Evolutionary conservation across 2,888 invertebrate genomes (phyloP).

Genomic region (Lacanobia wlatinum): DNA sequence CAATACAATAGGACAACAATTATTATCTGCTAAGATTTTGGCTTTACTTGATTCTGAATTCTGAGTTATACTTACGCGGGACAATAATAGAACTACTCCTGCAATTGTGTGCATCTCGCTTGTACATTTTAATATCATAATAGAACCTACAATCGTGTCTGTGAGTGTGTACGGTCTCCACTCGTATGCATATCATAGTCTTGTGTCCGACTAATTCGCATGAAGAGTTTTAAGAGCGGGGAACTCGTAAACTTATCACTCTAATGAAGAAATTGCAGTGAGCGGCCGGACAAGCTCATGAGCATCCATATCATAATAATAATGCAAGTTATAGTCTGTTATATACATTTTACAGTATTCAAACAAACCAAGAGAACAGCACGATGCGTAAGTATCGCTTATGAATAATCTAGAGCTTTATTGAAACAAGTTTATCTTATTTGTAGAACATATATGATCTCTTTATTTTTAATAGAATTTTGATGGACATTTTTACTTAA

Average conservation of each 20-base stretch:
- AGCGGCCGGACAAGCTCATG: not conserved
- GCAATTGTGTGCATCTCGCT: not conserved
- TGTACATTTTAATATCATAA: conserved; percentile 8
- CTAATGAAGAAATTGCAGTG: conserved; percentile 19
- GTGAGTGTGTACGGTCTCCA: not conserved
- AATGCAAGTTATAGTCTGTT: conserved; percentile 30
- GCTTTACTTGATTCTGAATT: conserved; percentile 69
- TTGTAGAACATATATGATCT: conserved; percentile 89
- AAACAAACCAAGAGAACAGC: conserved; percentile 75
- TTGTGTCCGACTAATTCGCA: conserved; percentile 27
- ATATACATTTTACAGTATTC: conserved; percentile 74
- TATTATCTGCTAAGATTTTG: conserved; percentile 73
- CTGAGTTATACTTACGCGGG: conserved; percentile 75
- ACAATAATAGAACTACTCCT: not conserved
- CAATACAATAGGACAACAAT: conserved; percentile 65
- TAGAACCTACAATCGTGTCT: conserved; percentile 3
- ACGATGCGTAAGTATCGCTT: conserved; percentile 79
- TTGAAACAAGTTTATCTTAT: conserved; percentile 87
- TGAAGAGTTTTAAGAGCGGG: not conserved
- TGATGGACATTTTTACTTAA: conserved; percentile 90
- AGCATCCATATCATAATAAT: not conserved
- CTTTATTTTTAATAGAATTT: conserved; percentile 89
- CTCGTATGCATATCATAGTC: conserved; percentile 7
- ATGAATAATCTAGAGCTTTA: conserved; percentile 85
- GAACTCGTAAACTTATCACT: conserved; percentile 4